Base-by-base conservation (phyloP, 2,113 vertebrate species). In the Lycaon pictus region DNA sequence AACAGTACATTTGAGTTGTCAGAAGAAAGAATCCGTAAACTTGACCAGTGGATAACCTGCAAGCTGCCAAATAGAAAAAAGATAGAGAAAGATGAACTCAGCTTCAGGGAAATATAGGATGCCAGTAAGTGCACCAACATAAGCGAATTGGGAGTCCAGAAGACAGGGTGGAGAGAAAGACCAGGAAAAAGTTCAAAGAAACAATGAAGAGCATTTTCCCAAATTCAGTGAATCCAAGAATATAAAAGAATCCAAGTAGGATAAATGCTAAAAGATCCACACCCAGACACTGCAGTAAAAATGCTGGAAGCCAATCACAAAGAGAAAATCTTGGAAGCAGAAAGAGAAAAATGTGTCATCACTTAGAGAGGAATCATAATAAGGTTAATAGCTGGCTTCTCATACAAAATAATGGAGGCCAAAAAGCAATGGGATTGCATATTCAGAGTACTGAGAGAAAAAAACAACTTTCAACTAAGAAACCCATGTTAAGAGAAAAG, bases 91-190 rank as follows among this genome's bases (percentile, higher is more conserved):
- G 11, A 43, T 20, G 27, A 90, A 35, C 11, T 63, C 3, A 17
- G 27, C 7, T 19, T 69, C 11, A 55, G 71, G n/a, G 2, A 56
- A 67, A 17, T 71, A 53, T 13, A 56, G 20, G 13, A 16, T 25
- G 37, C 4, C 16, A 5, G 25, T 23, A 69, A 7, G 43, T 7
- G 3, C 5, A 9, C 19, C 15, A 17, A 0, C 10, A 22, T 17
- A 19, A 48, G 17, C 17, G 22, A 29, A 7, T 16, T 17, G 22
- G 13, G 55, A 37, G 2, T 74, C 20, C 72, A 80, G 29, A 48
- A 43, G 27, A 22, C 11, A 60, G 20, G 17, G 43, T 17, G 60
- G 32, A 53, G 58, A 69, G 17, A 32, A 69, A 65, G 27, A 76
- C 3, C 12, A 22, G 32, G 11, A 48, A 93, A 35, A 48, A 11